phyloP scores from a whole-genome alignment of 2,797 vertebrate species.

The Melanotaenia boesemani region DNA sequence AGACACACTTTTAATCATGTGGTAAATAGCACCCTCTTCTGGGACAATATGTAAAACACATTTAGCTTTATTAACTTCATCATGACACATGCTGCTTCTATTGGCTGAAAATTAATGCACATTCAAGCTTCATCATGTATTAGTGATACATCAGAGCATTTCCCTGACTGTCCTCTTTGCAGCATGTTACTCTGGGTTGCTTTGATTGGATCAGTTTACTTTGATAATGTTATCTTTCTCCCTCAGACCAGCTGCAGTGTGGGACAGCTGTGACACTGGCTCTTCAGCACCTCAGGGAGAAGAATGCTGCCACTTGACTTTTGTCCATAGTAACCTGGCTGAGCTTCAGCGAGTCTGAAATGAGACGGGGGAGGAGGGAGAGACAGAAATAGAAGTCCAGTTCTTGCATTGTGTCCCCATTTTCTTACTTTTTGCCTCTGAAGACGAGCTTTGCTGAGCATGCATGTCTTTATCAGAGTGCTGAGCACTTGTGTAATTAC shows the following conservation, averaged over 20 bases:
- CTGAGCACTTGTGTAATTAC: slow-evolving; percentile 14
- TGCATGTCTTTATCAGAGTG: slow-evolving; percentile 50
- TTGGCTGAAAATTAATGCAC: neutral
- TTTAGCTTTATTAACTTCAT: slow-evolving; percentile 34
- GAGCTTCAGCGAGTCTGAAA: slow-evolving; percentile 51
- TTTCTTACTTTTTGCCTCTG: slow-evolving; percentile 28
- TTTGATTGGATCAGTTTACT: slow-evolving; percentile 18
- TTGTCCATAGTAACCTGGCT: slow-evolving; percentile 33
- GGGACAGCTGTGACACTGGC: slow-evolving; percentile 73
- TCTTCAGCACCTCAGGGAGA: slow-evolving; percentile 27
- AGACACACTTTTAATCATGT: neutral
- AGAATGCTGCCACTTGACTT: slow-evolving; percentile 31
- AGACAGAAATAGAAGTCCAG: slow-evolving; percentile 47
- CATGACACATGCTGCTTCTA: neutral
- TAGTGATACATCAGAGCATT: neutral
- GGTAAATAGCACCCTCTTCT: slow-evolving; percentile 62
- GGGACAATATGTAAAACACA: slow-evolving; percentile 22
- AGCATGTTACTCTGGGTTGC: slow-evolving; percentile 37
- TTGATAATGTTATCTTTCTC: slow-evolving; percentile 2
- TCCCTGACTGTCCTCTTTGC: slow-evolving; percentile 6
- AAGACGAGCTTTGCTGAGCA: slow-evolving; percentile 44
- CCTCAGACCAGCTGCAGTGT: slow-evolving; percentile 68
- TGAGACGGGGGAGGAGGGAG: neutral
- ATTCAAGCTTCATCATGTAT: slow-evolving; percentile 5
- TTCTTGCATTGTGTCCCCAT: slow-evolving; percentile 39